phyloP scores from a whole-genome alignment of 35 echinoderm and acorn worm species.

The Chiridota heheva region DNA sequence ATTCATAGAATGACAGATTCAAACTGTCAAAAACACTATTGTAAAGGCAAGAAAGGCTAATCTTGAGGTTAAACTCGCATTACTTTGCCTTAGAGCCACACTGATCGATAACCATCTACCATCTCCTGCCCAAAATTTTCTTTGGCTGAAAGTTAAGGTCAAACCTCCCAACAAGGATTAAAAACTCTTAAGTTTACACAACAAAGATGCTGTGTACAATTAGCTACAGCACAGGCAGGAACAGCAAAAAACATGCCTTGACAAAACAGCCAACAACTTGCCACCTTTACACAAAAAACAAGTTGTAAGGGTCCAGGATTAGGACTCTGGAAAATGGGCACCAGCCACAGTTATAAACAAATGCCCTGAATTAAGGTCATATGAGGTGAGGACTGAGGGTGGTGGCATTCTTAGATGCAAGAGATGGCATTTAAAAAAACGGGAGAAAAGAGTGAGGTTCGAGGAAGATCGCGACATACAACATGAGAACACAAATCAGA shows the following conservation, averaged over 20 bases:
- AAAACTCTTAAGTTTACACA: background rate
- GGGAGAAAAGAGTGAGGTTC: too few species aligned
- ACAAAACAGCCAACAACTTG: background rate
- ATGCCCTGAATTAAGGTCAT: too few species aligned
- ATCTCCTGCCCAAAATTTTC: constrained; percentile 55
- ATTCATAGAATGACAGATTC: constrained; percentile 41
- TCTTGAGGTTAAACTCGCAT: constrained; percentile 34
- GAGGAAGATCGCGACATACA: too few species aligned
- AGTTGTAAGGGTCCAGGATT: too few species aligned
- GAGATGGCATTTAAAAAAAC: too few species aligned
- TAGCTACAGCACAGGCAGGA: background rate
- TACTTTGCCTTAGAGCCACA: constrained; percentile 44
- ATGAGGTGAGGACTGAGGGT: too few species aligned
- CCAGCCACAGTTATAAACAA: too few species aligned
- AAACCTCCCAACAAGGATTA: constrained; percentile 30
- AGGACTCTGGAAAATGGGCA: too few species aligned
- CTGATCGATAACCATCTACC: constrained; percentile 45
- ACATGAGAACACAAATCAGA: too few species aligned
- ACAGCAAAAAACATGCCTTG: background rate
- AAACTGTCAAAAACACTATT: constrained; percentile 35
- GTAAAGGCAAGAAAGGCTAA: background rate
- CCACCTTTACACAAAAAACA: too few species aligned
- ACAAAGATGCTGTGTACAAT: constrained; percentile 18
- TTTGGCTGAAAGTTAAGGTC: constrained; percentile 12
- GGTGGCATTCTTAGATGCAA: too few species aligned